Evolutionary conservation across 2,113 vertebrate genomes (phyloP).

Genomic region (Erythrocercus mccallii): DNA sequence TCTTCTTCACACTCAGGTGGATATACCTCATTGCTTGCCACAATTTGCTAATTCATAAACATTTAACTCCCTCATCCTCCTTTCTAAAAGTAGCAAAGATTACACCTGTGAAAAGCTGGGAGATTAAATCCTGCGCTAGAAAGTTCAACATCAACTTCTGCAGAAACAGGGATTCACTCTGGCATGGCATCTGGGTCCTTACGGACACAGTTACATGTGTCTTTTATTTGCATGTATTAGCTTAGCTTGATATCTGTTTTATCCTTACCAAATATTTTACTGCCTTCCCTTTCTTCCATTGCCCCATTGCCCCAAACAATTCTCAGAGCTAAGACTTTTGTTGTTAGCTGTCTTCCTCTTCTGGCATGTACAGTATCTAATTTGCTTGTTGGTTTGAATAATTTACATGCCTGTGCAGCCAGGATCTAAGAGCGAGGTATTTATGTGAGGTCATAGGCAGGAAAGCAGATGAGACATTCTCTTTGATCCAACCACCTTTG

Average conservation of each 20-base stretch:
- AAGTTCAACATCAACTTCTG: background rate
- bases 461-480: background rate
- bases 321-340: background rate
- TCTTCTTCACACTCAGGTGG: background rate
- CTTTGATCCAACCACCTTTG: conserved; percentile 40
- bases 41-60: background rate
- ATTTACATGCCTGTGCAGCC: background rate
- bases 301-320: background rate
- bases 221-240: background rate
- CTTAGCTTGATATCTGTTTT: background rate
- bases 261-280: background rate
- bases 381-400: conserved; percentile 15
- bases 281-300: background rate
- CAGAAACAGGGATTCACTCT: background rate
- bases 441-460: background rate
- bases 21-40: background rate
- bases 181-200: background rate
- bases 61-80: background rate
- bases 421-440: background rate
- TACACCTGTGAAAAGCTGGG: background rate
- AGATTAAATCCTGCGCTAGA: background rate
- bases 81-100: background rate
- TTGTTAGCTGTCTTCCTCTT: background rate
- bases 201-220: background rate
- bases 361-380: background rate